These are phyloP conservation scores for Nesometra sesokonis DNA, from an alignment of 35 echinoderm and acorn worm species.

Conservation along the genomic window DNA sequence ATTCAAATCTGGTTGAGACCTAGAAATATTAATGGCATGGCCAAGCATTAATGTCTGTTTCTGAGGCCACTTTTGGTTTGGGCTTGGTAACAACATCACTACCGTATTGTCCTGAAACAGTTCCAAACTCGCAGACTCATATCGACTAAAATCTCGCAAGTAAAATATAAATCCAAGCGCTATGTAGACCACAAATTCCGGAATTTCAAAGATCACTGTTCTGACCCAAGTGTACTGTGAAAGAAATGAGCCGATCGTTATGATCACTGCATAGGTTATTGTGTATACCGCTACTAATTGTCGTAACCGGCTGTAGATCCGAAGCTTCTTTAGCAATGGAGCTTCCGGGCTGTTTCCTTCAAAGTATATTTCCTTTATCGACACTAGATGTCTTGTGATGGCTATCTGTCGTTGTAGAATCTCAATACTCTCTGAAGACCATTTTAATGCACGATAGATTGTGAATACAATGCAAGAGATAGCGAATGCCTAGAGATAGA, in stretches of 20 bases:
- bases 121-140: constrained; percentile 74
- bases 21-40: background rate
- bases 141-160: constrained; percentile 63
- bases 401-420: constrained; percentile 56
- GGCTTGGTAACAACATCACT: constrained; percentile 63
- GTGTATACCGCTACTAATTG: constrained; percentile 80
- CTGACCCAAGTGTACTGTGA: constrained; percentile 73
- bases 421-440: constrained; percentile 88
- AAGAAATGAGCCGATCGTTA: constrained; percentile 86
- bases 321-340: constrained; percentile 62
- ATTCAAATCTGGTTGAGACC: background rate
- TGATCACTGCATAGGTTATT: constrained; percentile 82
- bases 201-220: constrained; percentile 65
- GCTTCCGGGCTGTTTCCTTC: constrained; percentile 38
- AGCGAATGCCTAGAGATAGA: constrained; percentile 68
- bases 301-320: constrained; percentile 65
- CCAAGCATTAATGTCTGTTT: constrained; percentile 57
- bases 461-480: constrained; percentile 83
- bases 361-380: constrained; percentile 65
- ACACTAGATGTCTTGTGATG: constrained; percentile 32
- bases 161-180: constrained; percentile 75
- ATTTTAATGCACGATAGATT: constrained; percentile 77
- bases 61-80: constrained; percentile 44
- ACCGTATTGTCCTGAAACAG: constrained; percentile 62
- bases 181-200: constrained; percentile 56